Evolutionary conservation across 2,888 invertebrate genomes (phyloP).

Genomic region (Macrosiphum euphorbiae): DNA sequence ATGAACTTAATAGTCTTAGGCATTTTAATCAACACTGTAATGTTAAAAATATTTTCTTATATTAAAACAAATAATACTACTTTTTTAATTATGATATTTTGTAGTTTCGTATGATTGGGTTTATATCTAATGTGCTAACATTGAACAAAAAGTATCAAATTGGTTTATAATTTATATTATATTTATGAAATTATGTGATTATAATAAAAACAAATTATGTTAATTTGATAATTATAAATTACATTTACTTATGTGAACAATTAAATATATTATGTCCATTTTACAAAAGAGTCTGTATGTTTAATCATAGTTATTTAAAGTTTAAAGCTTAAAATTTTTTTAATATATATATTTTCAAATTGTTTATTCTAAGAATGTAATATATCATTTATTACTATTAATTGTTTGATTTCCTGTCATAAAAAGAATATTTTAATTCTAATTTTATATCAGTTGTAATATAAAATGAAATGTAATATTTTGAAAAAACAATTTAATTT

Average conservation of each 20-base stretch:
- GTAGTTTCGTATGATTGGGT: conserved; percentile 9
- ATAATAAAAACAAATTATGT: background rate
- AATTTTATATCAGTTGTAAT: background rate
- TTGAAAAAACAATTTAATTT: conserved; percentile 33
- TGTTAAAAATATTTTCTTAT: background rate
- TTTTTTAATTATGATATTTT: conserved; percentile 8
- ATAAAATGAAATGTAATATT: conserved; percentile 23
- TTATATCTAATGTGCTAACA: conserved; percentile 19
- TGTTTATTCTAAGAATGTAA: conserved; percentile 7
- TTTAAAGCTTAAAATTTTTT: background rate
- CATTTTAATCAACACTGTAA: conserved; percentile 41
- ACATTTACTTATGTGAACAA: conserved; percentile 16
- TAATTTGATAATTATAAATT: background rate
- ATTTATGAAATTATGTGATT: background rate
- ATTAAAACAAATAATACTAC: background rate
- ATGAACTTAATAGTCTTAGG: background rate
- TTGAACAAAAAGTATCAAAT: background rate
- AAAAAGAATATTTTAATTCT: background rate
- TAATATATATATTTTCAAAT: background rate
- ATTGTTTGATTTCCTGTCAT: background rate
- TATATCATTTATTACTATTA: conserved; percentile 24
- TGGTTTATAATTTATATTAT: background rate
- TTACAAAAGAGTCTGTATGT: conserved; percentile 39
- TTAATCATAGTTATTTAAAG: background rate
- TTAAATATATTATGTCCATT: conserved; percentile 38